Evolutionary conservation across 2,888 invertebrate genomes (phyloP).

Genomic region (Orthosia cruda): DNA sequence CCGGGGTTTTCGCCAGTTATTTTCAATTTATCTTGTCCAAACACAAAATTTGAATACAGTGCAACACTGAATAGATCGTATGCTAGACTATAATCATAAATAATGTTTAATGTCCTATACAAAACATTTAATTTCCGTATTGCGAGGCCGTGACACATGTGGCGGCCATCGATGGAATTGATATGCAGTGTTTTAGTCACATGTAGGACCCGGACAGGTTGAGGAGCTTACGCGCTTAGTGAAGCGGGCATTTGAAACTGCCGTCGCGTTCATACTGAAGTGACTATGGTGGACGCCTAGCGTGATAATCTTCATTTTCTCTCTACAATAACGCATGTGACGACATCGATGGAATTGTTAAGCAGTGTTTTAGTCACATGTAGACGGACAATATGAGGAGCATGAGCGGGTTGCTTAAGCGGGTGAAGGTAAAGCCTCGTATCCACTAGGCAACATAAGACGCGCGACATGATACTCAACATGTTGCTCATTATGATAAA

Average conservation of each 20-base stretch:
- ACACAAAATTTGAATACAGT: slow-evolving; percentile 41
- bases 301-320: no score
- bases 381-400: not conserved
- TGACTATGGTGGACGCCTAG: no score
- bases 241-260: no score
- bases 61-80: slow-evolving; percentile 52
- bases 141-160: slow-evolving; percentile 70
- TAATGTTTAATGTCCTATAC: slow-evolving; percentile 82
- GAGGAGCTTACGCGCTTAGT: no score
- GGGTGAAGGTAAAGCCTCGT: no score
- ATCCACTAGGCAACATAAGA: no score
- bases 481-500: no score
- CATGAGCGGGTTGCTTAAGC: no score
- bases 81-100: slow-evolving; percentile 74
- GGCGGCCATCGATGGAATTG: slow-evolving; percentile 67
- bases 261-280: no score
- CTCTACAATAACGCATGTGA: no score
- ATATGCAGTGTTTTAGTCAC: slow-evolving; percentile 69
- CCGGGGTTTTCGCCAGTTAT: not conserved
- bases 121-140: slow-evolving; percentile 85
- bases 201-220: not conserved
- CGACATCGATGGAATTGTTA: slow-evolving; percentile 71
- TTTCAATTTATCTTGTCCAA: slow-evolving; percentile 28
- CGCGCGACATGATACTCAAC: no score
- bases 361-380: slow-evolving; percentile 62